Evolutionary conservation across 2,888 invertebrate genomes (phyloP).

Genomic region (Biston stratarius): DNA sequence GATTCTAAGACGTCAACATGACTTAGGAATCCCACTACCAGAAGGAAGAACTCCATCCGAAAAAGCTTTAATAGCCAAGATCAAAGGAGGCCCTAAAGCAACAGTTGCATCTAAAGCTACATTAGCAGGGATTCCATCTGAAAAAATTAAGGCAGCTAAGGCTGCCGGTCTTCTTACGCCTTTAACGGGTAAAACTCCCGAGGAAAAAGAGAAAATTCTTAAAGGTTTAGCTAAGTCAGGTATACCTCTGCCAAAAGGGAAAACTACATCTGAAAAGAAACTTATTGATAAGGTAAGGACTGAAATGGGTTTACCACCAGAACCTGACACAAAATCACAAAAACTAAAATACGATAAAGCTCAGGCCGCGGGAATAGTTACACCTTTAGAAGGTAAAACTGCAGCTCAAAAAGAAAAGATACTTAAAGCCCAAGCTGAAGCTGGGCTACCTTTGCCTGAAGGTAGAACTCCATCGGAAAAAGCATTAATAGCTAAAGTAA

Average conservation of each 20-base stretch:
- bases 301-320: constrained; percentile 53
- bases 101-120: not conserved
- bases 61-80: constrained; percentile 12
- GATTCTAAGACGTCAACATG: constrained; percentile 45
- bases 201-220: constrained; percentile 53
- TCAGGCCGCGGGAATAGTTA: constrained; percentile 41
- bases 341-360: constrained; percentile 52
- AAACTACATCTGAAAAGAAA: constrained; percentile 52
- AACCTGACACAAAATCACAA: constrained; percentile 48
- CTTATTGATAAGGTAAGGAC: constrained; percentile 46
- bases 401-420: constrained; percentile 51
- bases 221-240: constrained; percentile 45
- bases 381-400: constrained; percentile 49
- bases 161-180: constrained; percentile 48
- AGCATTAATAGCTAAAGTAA: constrained; percentile 38
- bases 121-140: constrained; percentile 34
- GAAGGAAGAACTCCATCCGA: constrained; percentile 51
- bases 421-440: constrained; percentile 41
- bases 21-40: constrained; percentile 49
- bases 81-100: not conserved
- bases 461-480: constrained; percentile 48
- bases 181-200: constrained; percentile 39
- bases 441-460: constrained; percentile 46
- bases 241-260: constrained; percentile 51
- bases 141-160: constrained; percentile 50